Evolutionary conservation across 2,797 vertebrate genomes (phyloP), one percentile per base, ranked within the genome.

Genomic region (Phrynocephalus guinanensis): DNA sequence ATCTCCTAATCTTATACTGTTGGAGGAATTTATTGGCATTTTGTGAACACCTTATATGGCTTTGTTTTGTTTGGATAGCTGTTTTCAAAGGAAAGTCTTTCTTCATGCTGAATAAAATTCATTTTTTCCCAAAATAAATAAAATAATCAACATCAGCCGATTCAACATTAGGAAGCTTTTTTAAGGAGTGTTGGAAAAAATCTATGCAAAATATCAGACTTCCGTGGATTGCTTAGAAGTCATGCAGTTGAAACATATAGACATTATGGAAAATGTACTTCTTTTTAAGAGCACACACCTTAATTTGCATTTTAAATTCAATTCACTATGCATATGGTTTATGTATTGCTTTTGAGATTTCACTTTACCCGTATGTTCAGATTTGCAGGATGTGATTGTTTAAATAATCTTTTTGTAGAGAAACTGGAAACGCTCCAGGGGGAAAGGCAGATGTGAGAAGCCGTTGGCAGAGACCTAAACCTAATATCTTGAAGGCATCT

Each of bases 391-490:
- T 86, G 1, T 79, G 0, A 26, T 13, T 81, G 90, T 30, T 72
- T 70, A 8, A 1, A 73, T 33, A 18, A 16, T n/a, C 13, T 38
- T 79, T 89, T 15, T 93, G 67, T 90, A 95, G 95, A 87, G 88
- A 87, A 76, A 77, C 77, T 75, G 86, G 87, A 83, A 91, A 94
- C 84, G 56, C 20, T 73, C 52, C 60, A 44, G 0, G 2, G 83
- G 76, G 56, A 89, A 93, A 90, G 33, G 5, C 75, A 24, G 0
- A n/a, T 76, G 26, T 83, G 67, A 86, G 90, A 91, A 91, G 91
- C 79, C 84, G 56, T 92, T 89, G 84, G 60, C 92, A 89, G 52
- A 94, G 79, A 88, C 93, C 93, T 89, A 95, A 93, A 70, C 95
- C 93, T 87, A 94, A 94, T 86, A 16, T 95, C 86, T 28, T 86